Base-by-base conservation (phyloP, 2,113 vertebrate genomes). In the Semnornis frantzii region DNA sequence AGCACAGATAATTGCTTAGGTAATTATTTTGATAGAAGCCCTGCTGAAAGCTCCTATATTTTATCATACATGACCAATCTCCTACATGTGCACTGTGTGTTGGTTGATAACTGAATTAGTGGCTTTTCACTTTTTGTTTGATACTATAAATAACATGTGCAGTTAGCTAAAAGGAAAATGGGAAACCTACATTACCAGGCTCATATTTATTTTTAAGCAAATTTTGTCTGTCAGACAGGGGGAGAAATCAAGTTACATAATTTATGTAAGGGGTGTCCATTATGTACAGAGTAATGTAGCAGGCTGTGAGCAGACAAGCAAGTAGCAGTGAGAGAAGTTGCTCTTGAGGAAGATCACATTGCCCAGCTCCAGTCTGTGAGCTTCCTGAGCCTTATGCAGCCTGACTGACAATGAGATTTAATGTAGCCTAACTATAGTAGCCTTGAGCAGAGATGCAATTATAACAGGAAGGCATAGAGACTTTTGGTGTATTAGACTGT, bases 361-460 rank as follows among this genome's bases (percentile, higher is more conserved):
- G 97, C 93, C 92, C 93, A 92, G 90, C 74, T 74, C 74, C 87
- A 80, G 93, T 54, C 71, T 16, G 2, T 87, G 72, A 87, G 94
- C 91, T 96, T 93, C 94, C 87, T 88, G 86, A 95, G 85, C 73
- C 76, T 93, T 92, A 90, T 82, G 94, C 92, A 92, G 87, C 57
- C 95, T 90, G 94, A 94, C 96, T 96, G 96, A 94, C 97, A 97
- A 95, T 80, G 94, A 97, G 91, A 97, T 96, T 95, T 95, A 96
- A 96, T 94, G 92, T 91, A 89, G 90, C 92, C 87, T 94, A 97
- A 97, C 94, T 89, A 94, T 39, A 96, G 95, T 90, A 96, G 97
- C 97, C 97, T 97, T 96, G 96, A 98, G 97, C 96, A 93, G 82
- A 97, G 92, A 96, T 39, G 90, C 97, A 93, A 95, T 95, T 95